A percentile compares a stretch with the other conserved stretches of the same genome.
These are phyloP conservation scores for Montipora cactus DNA, from an alignment of 64 coral and sea anemone species.

Conservation along the genomic window DNA sequence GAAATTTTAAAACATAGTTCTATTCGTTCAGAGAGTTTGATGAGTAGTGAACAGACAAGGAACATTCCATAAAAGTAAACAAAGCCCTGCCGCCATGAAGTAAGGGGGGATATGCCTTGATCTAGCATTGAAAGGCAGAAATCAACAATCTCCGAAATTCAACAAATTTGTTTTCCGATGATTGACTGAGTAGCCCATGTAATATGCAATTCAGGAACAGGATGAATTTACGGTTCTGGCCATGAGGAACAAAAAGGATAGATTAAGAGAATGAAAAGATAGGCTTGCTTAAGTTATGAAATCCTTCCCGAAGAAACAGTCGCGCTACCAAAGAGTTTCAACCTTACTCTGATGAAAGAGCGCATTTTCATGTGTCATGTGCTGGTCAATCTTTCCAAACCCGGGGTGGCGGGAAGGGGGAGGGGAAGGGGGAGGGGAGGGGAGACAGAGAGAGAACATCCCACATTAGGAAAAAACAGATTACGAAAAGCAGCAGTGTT, in stretches of 20 bases:
- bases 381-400: too few species aligned
- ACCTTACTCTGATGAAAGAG: neutral
- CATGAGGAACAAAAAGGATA: neutral
- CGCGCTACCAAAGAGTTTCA: neutral
- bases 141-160: too few species aligned
- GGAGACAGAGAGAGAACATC: too few species aligned
- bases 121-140: too few species aligned
- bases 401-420: too few species aligned
- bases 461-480: neutral
- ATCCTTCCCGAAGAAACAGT: neutral
- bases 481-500: neutral
- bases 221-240: too few species aligned
- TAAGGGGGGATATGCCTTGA: neutral
- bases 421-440: too few species aligned
- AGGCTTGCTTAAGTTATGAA: neutral
- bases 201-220: too few species aligned
- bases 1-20: neutral
- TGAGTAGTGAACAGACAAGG: neutral
- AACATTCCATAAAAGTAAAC: constrained; percentile 11
- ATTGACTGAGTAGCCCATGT: neutral
- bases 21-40: neutral
- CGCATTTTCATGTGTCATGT: too few species aligned
- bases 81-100: neutral
- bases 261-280: neutral
- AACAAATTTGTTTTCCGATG: neutral